Evolutionary conservation across 2,888 invertebrate genomes (phyloP).

Genomic region (Polydrusus tereticollis): DNA sequence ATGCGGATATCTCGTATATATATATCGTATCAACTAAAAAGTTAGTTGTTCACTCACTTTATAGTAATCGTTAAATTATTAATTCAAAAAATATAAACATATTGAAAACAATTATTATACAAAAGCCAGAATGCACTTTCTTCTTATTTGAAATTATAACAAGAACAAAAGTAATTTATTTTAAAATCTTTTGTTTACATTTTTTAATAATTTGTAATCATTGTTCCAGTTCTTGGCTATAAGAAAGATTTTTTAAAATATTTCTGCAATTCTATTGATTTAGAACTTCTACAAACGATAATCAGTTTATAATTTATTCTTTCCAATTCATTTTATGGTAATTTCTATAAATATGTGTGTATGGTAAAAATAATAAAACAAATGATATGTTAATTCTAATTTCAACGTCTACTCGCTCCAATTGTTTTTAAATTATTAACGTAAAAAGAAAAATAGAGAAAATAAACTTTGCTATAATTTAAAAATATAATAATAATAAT

Average conservation of each 20-base stretch:
- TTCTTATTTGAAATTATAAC: conserved; percentile 7
- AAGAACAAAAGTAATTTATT: conserved; percentile 1
- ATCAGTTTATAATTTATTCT: background rate
- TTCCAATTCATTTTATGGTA: background rate
- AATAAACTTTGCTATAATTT: background rate
- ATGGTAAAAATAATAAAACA: conserved; percentile 4
- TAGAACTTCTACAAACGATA: background rate
- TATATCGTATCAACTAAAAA: too few species aligned
- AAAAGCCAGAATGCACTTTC: background rate
- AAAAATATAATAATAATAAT: too few species aligned
- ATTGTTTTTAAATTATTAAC: conserved; percentile 9
- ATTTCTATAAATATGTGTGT: background rate
- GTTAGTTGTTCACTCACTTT: too few species aligned
- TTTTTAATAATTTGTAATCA: background rate
- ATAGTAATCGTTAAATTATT: too few species aligned
- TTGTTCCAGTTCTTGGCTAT: background rate
- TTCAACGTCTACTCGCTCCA: conserved; percentile 11
- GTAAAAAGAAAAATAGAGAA: conserved; percentile 17
- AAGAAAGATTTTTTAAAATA: background rate
- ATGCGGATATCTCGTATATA: too few species aligned
- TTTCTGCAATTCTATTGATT: background rate
- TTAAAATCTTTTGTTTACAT: conserved; percentile 6
- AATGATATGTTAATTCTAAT: conserved; percentile 11
- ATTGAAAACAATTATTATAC: too few species aligned
- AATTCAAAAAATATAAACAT: too few species aligned